A percentile compares a stretch with the other conserved stretches of the same genome.
These are phyloP conservation scores for Platichthys flesus DNA, from an alignment of 2,113 vertebrate genomes.

Conservation along the genomic window DNA sequence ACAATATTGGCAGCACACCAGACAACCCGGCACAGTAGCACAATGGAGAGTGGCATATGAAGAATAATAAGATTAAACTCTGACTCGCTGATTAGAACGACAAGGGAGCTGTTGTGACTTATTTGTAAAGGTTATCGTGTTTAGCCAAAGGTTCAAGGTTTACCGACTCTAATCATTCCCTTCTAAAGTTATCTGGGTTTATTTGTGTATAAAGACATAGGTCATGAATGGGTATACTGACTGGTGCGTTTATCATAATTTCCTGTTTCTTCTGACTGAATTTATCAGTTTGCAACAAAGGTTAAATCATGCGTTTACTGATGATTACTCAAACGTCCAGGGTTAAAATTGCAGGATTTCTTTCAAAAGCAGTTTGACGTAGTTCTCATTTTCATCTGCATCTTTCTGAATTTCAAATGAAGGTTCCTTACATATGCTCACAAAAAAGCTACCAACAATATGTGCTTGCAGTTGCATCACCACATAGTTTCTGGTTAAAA, in stretches of 20 bases:
- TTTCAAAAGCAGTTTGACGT: background rate
- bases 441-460: background rate
- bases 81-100: slow-evolving; percentile 57
- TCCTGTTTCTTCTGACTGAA: background rate
- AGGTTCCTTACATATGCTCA: background rate
- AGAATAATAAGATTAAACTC: slow-evolving; percentile 74
- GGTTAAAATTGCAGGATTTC: background rate
- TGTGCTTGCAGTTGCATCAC: background rate
- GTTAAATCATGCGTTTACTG: background rate
- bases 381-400: background rate
- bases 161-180: slow-evolving; percentile 25
- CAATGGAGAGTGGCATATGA: slow-evolving; percentile 62
- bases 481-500: background rate
- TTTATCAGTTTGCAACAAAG: background rate
- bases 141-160: slow-evolving; percentile 39
- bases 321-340: background rate
- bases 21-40: slow-evolving; percentile 44
- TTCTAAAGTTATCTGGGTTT: slow-evolving; percentile 23
- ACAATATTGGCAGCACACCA: slow-evolving; percentile 59
- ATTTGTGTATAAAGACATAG: slow-evolving; percentile 3
- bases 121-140: slow-evolving; percentile 66
- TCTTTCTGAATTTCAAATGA: too few relatives aligned
- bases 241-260: background rate
- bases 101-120: slow-evolving; percentile 44
- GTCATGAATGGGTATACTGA: background rate